Percentiles rank a stretch among this genome's conserved stretches.
These are phyloP conservation scores for Branchipolynoe longqiensis DNA, from an alignment of 2,888 invertebrate genomes.

Conservation along the genomic window DNA sequence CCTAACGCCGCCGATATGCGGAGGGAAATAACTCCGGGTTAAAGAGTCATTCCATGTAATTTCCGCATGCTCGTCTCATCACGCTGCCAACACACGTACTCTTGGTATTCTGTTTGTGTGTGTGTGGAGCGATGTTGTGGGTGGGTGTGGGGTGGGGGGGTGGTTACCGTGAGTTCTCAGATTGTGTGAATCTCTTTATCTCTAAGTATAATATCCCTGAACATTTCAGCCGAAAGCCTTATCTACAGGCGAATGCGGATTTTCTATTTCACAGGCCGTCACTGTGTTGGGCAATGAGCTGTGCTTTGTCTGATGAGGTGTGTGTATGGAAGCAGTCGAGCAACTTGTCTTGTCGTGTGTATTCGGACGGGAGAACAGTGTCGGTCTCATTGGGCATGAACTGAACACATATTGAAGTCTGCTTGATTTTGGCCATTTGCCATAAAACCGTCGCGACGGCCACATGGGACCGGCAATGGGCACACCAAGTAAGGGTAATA, in stretches of 20 bases:
- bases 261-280: too few relatives aligned
- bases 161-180: too few relatives aligned
- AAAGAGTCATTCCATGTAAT: conserved; percentile 3
- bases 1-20: conserved; percentile 6
- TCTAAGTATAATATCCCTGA: too few relatives aligned
- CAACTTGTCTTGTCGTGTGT: too few relatives aligned
- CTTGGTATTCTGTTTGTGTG: too few relatives aligned
- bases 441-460: conserved; percentile 12
- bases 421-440: conserved; percentile 49
- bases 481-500: conserved; percentile 9
- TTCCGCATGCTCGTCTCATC: conserved; percentile 3
- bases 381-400: conserved; percentile 1
- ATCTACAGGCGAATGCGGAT: too few relatives aligned
- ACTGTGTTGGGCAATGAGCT: too few relatives aligned
- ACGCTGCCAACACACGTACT: not conserved
- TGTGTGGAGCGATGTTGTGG: too few relatives aligned
- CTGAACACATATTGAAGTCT: conserved; percentile 44
- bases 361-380: too few relatives aligned
- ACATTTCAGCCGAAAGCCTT: too few relatives aligned
- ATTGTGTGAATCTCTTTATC: too few relatives aligned
- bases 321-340: not conserved
- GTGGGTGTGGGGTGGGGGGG: too few relatives aligned
- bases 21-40: conserved; percentile 33
- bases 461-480: conserved; percentile 21
- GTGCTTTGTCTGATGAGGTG: not conserved